Base-by-base conservation (phyloP, 2,888 invertebrate species). In the Cosmopolites sordidus region DNA sequence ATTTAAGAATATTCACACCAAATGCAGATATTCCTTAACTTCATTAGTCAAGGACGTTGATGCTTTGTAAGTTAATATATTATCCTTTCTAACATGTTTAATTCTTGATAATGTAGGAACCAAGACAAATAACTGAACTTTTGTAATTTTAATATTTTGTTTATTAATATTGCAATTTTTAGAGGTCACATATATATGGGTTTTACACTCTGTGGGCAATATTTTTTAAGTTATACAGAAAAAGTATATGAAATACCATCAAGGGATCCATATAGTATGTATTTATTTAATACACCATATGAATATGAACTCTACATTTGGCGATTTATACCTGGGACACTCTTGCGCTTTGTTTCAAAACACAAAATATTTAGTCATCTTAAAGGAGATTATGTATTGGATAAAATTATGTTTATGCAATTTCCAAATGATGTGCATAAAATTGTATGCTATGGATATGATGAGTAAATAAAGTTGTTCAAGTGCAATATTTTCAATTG, bases 141-240 rank as follows among this genome's bases (percentile, higher is more conserved):
- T 22, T 22, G 22, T 22, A 5, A 5, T 22, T 22, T 3, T 22
- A 22, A 3, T 22, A 22, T 5, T 50, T 1, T 38, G 22, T 53
- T 16, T 17, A 17, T 18, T 40, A 12, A 16, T 29, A 29, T 50
- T 46, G n/a, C 16, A 12, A 44, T n/a, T 43, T 75, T 15, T 64
- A 92, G 92, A 60, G 91, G 92, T 61, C 93, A 95, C 73, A 85
- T 94, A 60, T 91, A 92, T 70, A 90, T 96, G 86, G 96, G 96
- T 5, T 87, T 95, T 69, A 92, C 92, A n/a, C 87, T 91, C 64
- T 94, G 94, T 73, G 94, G 95, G 11, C 89, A 92, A 75, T 95
- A 87, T 76, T 81, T 96, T 59, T 78, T 96, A 62, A 94, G 94
- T 59, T 95, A 93, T 74, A 92, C 67, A 14, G 71, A 71, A 57